Evolutionary conservation across 2,888 invertebrate species (phyloP).

Genomic region (Eremobia ochroleuca): DNA sequence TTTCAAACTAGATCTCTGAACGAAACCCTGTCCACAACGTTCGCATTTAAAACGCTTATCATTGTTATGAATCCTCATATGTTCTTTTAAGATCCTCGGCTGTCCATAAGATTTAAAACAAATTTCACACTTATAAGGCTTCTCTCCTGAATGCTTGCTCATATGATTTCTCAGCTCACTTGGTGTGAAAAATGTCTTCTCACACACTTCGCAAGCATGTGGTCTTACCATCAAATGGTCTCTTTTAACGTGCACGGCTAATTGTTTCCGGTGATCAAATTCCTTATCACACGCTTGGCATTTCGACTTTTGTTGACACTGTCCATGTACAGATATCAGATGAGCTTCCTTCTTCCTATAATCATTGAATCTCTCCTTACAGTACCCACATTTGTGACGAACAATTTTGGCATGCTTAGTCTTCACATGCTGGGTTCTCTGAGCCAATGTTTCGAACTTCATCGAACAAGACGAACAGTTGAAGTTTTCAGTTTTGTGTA

Average conservation of each 20-base stretch:
- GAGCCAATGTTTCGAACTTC: constrained; percentile 71
- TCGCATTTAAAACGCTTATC: constrained; percentile 70
- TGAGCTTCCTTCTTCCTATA: constrained; percentile 82
- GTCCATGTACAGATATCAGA: constrained; percentile 77
- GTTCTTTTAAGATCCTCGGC: constrained; percentile 70
- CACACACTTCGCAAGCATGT: constrained; percentile 59
- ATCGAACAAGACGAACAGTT: constrained; percentile 72
- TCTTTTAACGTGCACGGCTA: constrained; percentile 84
- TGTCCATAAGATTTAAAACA: constrained; percentile 78
- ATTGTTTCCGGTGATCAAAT: constrained; percentile 84
- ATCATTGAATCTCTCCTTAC: constrained; percentile 78
- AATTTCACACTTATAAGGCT: constrained; percentile 77
- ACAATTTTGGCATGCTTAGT: constrained; percentile 69
- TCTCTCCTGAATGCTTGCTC: constrained; percentile 80
- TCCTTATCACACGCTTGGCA: constrained; percentile 87
- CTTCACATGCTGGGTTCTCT: constrained; percentile 70
- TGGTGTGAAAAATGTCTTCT: constrained; percentile 60
- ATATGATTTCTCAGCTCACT: constrained; percentile 80
- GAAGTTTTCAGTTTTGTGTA: constrained; percentile 76
- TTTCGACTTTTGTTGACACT: constrained; percentile 69
- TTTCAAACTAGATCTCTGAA: constrained; percentile 75
- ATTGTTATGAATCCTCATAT: constrained; percentile 75
- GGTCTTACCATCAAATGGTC: constrained; percentile 72
- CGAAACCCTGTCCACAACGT: constrained; percentile 73
- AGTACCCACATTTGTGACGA: constrained; percentile 76